A percentile compares a stretch with the other conserved stretches of the same genome.
Evolutionary conservation across 2,113 vertebrate species (phyloP).

Genomic region (Theropithecus gelada): DNA sequence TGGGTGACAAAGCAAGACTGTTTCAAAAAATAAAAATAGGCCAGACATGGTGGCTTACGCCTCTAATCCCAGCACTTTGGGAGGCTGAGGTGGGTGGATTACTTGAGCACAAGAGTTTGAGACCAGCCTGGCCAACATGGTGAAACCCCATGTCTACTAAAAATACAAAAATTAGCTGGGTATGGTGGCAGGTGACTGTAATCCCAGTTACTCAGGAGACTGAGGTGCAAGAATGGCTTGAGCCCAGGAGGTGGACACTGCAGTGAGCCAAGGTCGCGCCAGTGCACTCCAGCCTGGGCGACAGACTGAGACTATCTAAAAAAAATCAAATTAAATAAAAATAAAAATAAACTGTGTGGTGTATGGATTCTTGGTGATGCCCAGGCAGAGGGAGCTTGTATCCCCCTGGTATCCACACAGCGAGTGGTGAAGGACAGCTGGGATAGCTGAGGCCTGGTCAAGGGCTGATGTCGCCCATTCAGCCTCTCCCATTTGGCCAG

Average conservation of each 20-base stretch:
- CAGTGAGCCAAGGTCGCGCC: no score
- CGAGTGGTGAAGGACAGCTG: fast-evolving
- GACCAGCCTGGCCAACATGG: no score
- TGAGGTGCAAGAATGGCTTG: neutral
- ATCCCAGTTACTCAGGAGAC: neutral
- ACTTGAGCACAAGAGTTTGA: no score
- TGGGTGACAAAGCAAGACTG: no score
- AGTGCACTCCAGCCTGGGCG: neutral
- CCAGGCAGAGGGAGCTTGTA: neutral
- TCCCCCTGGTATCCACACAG: neutral
- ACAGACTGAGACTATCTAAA: neutral
- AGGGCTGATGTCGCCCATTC: neutral
- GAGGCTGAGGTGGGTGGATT: no score
- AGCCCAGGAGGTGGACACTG: neutral
- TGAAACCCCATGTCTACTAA: no score
- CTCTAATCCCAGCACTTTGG: no score
- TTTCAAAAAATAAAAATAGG: no score
- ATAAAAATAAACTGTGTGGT: neutral
- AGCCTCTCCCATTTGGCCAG: neutral
- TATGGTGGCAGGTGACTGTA: neutral
- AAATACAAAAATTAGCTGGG: no score
- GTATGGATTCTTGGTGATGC: fast-evolving
- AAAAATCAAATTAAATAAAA: neutral
- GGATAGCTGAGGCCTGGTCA: neutral
- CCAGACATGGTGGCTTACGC: no score